These are phyloP conservation scores for Sebastolobus altivelis DNA, from an alignment of 2,797 vertebrate species.

Conservation along the genomic window DNA sequence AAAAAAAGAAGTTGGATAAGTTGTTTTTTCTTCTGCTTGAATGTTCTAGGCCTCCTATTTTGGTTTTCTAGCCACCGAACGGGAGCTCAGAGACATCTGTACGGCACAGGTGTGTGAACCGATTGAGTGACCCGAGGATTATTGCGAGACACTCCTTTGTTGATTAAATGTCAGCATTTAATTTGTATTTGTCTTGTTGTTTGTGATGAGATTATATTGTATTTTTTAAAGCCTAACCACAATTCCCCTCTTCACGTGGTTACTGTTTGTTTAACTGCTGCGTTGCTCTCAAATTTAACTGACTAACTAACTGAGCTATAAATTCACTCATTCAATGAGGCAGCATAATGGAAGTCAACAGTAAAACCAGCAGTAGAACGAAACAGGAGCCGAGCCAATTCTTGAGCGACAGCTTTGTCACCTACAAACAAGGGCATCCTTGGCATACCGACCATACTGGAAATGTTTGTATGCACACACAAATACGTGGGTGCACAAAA, in stretches of 20 bases:
- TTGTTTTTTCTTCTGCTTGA: background rate
- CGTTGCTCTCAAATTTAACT: background rate
- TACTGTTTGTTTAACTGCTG: constrained; percentile 6
- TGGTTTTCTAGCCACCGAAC: background rate
- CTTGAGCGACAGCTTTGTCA: constrained; percentile 39
- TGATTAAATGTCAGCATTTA: background rate
- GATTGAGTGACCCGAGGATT: background rate
- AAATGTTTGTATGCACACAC: constrained; percentile 51
- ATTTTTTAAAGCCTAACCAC: background rate
- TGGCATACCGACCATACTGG: constrained; percentile 59
- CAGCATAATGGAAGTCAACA: constrained; percentile 19
- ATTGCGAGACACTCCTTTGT: background rate
- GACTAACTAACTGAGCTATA: background rate
- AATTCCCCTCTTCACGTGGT: background rate
- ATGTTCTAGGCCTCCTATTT: background rate
- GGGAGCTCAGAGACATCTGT: background rate
- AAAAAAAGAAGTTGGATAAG: background rate
- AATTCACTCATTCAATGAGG: background rate
- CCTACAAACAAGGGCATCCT: constrained; percentile 52
- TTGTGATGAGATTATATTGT: background rate
- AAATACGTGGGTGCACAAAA: constrained; percentile 20
- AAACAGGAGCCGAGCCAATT: constrained; percentile 5
- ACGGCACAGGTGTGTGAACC: background rate
- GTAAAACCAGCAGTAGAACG: constrained; percentile 8
- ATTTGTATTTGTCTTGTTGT: background rate